Conservation (phyloP, 2,888 invertebrate species). For the Chalcosyrphus nemorum region DNA sequence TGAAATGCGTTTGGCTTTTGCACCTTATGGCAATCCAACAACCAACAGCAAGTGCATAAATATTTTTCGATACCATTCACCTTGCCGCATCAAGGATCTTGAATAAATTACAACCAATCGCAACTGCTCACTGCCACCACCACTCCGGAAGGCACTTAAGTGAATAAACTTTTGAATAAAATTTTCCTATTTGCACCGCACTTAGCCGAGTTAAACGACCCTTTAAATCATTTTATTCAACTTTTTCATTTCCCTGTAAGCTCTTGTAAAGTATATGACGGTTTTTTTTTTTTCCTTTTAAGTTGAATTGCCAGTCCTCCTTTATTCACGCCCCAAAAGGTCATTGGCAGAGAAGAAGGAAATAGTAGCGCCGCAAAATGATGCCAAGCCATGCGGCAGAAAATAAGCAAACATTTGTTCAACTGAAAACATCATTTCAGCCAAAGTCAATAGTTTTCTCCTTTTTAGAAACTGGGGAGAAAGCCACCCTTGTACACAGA, state of each 20-base stretch:
- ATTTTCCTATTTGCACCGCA: constrained; percentile 56
- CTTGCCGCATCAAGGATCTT: not conserved
- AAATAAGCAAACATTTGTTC: constrained; percentile 68
- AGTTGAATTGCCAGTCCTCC: not conserved
- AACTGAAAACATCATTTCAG: constrained; percentile 66
- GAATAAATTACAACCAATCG: constrained; percentile 35
- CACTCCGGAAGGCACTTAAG: not conserved
- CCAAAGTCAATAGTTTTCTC: constrained; percentile 66
- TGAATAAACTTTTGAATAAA: constrained; percentile 33
- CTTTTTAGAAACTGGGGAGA: not conserved
- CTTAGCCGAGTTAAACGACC: constrained; percentile 49
- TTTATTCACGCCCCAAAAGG: not conserved
- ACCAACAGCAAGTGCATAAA: not conserved
- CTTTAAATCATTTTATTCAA: constrained; percentile 43
- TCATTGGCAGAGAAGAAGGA: constrained; percentile 37
- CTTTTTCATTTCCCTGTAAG: constrained; percentile 14
- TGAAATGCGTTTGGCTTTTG: not conserved
- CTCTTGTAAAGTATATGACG: not conserved
- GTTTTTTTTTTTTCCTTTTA: too few relatives aligned
- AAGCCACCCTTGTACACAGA: not conserved
- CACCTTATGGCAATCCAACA: not conserved
- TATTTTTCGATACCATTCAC: constrained; percentile 6
- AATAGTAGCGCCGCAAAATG: constrained; percentile 11
- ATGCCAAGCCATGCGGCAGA: constrained; percentile 49
- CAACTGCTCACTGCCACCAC: not conserved